These are phyloP conservation scores for Exocentrus adspersus DNA, from an alignment of 2,888 invertebrate species.

Conservation along the genomic window DNA sequence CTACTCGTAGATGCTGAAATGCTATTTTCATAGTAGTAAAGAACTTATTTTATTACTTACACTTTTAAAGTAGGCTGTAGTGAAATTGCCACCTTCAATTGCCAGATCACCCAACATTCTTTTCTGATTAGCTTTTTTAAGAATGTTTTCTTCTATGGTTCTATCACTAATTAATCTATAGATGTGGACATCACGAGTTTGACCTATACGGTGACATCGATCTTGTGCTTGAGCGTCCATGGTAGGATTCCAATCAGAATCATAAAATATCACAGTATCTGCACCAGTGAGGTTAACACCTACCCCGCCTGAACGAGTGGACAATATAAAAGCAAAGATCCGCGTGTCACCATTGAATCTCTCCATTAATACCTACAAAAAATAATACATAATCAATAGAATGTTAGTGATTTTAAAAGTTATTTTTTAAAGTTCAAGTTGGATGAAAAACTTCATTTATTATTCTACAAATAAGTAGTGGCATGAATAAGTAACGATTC, in stretches of 20 bases:
- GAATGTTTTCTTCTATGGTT: slow-evolving; percentile 98
- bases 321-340: slow-evolving; percentile 97
- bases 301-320: slow-evolving; percentile 96
- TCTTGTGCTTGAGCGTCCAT: slow-evolving; percentile 99
- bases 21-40: too few species aligned
- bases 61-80: slow-evolving; percentile 93
- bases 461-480: too few species aligned
- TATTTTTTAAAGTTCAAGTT: too few species aligned
- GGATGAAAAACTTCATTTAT: too few species aligned
- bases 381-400: slow-evolving; percentile 32
- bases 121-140: slow-evolving; percentile 99
- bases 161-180: slow-evolving; percentile 96
- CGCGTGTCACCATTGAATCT: slow-evolving; percentile 94
- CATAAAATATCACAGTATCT: slow-evolving; percentile 99
- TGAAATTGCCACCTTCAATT: slow-evolving; percentile 99
- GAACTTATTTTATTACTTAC: too few species aligned
- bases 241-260: slow-evolving; percentile 99
- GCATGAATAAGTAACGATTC: too few species aligned
- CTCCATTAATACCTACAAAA: slow-evolving; percentile 84
- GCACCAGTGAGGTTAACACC: slow-evolving; percentile 99
- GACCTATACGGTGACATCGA: slow-evolving; percentile 98
- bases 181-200: slow-evolving; percentile 98
- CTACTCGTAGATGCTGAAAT: too few species aligned
- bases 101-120: slow-evolving; percentile 94
- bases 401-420: too few species aligned